Evolutionary conservation across 2,113 vertebrate genomes (phyloP).

Genomic region (Callocephalon fimbriatum): DNA sequence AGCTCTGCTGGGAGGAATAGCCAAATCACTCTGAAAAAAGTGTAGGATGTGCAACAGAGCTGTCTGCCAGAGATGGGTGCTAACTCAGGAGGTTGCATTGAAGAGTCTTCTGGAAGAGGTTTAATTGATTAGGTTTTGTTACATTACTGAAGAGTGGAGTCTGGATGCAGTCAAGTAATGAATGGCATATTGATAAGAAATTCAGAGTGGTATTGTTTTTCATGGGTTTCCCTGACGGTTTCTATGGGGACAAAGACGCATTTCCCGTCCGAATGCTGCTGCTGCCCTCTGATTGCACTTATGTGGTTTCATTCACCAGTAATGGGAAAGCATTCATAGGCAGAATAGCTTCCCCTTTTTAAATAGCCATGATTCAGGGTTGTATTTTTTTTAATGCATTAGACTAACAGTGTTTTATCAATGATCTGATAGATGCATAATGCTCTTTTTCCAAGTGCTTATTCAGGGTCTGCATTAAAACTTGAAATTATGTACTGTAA

Average conservation of each 20-base stretch:
- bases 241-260: constrained; percentile 75
- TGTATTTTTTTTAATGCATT: constrained; percentile 64
- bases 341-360: constrained; percentile 74
- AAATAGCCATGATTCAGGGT: constrained; percentile 70
- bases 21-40: neutral
- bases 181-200: constrained; percentile 66
- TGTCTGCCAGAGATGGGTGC: neutral
- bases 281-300: constrained; percentile 70
- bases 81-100: constrained; percentile 12
- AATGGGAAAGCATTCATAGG: constrained; percentile 70
- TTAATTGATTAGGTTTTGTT: constrained; percentile 62
- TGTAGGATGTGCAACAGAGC: neutral
- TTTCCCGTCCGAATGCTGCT: constrained; percentile 74
- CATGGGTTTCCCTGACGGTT: constrained; percentile 76
- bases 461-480: constrained; percentile 57
- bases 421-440: constrained; percentile 73
- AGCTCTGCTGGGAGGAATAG: neutral
- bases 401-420: constrained; percentile 73
- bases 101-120: constrained; percentile 38
- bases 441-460: constrained; percentile 57
- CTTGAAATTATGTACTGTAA: constrained; percentile 70
- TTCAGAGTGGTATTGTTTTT: constrained; percentile 63
- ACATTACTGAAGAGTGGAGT: constrained; percentile 54
- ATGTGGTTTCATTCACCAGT: constrained; percentile 74
- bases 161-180: constrained; percentile 60